Conservation (phyloP, 1,140 invertebrate species). For the Hormaphis cornu region DNA sequence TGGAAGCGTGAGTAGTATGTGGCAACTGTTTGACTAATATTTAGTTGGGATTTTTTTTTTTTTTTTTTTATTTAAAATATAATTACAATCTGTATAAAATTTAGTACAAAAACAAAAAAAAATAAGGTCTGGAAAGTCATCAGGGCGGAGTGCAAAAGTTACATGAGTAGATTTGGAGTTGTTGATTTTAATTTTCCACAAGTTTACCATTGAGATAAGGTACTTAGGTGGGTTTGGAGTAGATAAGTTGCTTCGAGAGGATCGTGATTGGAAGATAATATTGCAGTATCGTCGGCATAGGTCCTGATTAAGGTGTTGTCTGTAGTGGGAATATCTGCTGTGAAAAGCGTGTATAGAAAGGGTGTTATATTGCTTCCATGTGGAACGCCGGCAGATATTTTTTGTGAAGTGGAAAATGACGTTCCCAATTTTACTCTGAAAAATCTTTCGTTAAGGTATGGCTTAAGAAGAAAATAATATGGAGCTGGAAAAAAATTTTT, state of each 20-base stretch:
- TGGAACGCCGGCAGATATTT: neutral
- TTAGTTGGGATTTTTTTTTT: too few species aligned
- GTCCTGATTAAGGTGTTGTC: neutral
- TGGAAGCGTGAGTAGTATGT: too few species aligned
- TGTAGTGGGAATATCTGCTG: neutral
- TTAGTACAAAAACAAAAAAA: too few species aligned
- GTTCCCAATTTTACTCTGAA: neutral
- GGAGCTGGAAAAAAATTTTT: neutral
- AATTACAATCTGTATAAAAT: too few species aligned
- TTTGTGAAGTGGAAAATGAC: neutral
- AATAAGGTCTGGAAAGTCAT: neutral
- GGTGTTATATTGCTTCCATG: slow-evolving; percentile 5
- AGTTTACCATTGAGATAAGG: neutral
- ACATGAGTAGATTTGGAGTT: neutral
- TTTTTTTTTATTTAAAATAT: too few species aligned
- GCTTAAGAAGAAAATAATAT: neutral
- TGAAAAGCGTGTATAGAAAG: slow-evolving; percentile 26
- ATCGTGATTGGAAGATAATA: neutral
- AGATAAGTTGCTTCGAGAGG: neutral
- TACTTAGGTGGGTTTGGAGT: neutral
- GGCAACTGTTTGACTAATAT: too few species aligned
- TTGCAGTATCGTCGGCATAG: too few species aligned
- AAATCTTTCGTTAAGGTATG: neutral
- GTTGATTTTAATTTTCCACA: neutral
- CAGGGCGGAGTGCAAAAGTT: neutral